Base-by-base conservation (phyloP, 92 coral and sea anemone species). In the Bergia sp. region DNA sequence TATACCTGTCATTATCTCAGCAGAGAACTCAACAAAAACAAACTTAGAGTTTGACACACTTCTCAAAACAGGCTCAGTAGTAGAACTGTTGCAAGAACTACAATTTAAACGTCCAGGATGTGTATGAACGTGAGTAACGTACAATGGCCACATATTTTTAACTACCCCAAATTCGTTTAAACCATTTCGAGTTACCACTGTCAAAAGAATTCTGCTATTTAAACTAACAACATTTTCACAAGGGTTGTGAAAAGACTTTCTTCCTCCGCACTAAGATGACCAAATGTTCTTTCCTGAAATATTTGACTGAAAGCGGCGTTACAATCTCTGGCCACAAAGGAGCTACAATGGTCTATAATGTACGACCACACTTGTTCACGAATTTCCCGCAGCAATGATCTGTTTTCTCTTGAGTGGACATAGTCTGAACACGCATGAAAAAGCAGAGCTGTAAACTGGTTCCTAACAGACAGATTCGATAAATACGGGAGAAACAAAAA, bases 141-240 rank as follows among this genome's bases (percentile, higher is more conserved):
- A 91, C 18, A 72, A 4, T 50, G 90, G 88, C 93, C 93, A 91
- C 86, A 87, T 79, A 58, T 77, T 82, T 9, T 91, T 77, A 87
- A 64, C 88, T 80, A 87, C 58, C 43, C 93, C 88, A 78, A 79
- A 73, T 77, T 86, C 90, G 82, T 88, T 58, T 75, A 88, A 82
- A 37, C 90, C 93, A 67, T 85, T 82, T 5, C 53, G 53, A 47
- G 53, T 47, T 4, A 91, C 93, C 66, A 72, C 86, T 87, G 87
- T 87, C 58, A 91, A 61, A 80, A 90, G 73, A 78, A 86, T 74
- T 16, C 86, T 81, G 86, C 82, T 78, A 86, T 86, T 86, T 82
- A 81, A 64, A 85, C 78, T 86, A 55, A 90, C 86, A 90, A 13
- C 45, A 45, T 29, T 66, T 76, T 12, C 41, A 67, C 92, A 86